phyloP scores from a whole-genome alignment of 2,113 vertebrate genomes.

The Aspidoscelis tigris region DNA sequence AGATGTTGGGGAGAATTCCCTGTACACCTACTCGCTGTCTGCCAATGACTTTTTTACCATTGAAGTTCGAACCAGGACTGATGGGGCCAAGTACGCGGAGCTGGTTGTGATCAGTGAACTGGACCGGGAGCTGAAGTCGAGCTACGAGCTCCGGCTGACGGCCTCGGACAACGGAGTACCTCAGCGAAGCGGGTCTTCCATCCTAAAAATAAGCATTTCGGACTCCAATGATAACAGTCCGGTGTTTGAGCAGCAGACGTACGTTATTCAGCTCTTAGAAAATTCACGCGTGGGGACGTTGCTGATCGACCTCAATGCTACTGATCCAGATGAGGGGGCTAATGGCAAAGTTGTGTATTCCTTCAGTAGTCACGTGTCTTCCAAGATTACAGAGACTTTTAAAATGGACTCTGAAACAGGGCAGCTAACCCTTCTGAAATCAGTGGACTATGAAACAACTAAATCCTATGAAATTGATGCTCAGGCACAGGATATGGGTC shows the following conservation, averaged over 20 bases:
- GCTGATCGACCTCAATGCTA: conserved; percentile 93
- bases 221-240: conserved; percentile 99
- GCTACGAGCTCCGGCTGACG: conserved; percentile 90
- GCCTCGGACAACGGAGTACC: conserved; percentile 92
- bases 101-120: conserved; percentile 90
- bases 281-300: conserved; percentile 88
- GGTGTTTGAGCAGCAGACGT: conserved; percentile 86
- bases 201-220: conserved; percentile 91
- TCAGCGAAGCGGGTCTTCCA: conserved; percentile 89
- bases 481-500: conserved; percentile 95
- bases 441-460: conserved; percentile 90
- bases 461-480: conserved; percentile 94
- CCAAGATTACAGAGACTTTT: conserved; percentile 92
- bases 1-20: conserved; percentile 93
- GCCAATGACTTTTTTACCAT: conserved; percentile 91
- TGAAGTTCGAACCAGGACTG: conserved; percentile 90
- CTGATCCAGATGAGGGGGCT: conserved; percentile 96
- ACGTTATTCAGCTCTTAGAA: conserved; percentile 86
- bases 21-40: conserved; percentile 90
- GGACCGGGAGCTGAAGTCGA: conserved; percentile 88
- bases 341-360: conserved; percentile 95
- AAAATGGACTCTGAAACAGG: conserved; percentile 91
- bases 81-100: conserved; percentile 94
- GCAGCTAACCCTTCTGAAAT: conserved; percentile 89
- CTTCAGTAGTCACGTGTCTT: conserved; percentile 92